A percentile compares a stretch with the other conserved stretches of the same genome.
phyloP scores from a whole-genome alignment of 2,797 vertebrate species.

The Pseudomugil tenellus region DNA sequence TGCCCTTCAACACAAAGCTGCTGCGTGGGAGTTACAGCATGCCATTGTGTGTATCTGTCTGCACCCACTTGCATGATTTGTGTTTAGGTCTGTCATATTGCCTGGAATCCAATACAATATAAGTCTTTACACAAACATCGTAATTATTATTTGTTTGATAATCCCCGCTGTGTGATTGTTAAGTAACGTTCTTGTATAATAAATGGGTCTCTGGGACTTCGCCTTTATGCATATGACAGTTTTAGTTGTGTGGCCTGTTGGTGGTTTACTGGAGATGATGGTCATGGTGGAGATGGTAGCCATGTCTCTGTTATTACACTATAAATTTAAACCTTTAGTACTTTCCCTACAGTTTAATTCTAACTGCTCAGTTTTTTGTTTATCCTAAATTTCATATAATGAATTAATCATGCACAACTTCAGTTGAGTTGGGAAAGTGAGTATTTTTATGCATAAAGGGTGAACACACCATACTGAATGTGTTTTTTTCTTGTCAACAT shows the following conservation, averaged over 20 bases:
- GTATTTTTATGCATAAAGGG: neutral
- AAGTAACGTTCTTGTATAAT: slow-evolving; percentile 54
- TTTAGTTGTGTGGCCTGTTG: neutral
- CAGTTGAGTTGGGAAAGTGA: neutral
- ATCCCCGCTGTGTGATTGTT: slow-evolving; percentile 39
- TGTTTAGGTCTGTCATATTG: slow-evolving; percentile 42
- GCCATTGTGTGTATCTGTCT: slow-evolving; percentile 1
- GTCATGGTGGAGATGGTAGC: slow-evolving; percentile 18
- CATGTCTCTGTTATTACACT: slow-evolving; percentile 20
- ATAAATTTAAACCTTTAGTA: slow-evolving; percentile 23
- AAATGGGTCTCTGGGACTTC: slow-evolving; percentile 48
- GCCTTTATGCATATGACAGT: slow-evolving; percentile 29
- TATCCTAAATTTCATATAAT: neutral
- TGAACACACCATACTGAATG: neutral
- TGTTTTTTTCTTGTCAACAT: neutral
- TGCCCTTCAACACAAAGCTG: slow-evolving; percentile 54
- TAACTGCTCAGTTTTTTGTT: neutral
- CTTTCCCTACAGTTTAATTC: neutral
- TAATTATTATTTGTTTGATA: slow-evolving; percentile 47
- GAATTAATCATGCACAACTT: neutral
- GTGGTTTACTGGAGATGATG: slow-evolving; percentile 8
- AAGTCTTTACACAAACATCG: slow-evolving; percentile 36
- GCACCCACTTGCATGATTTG: slow-evolving; percentile 38
- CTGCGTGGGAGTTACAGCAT: slow-evolving; percentile 63
- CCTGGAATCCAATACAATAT: slow-evolving; percentile 34